Conservation (phyloP, 2,797 vertebrate genomes). For the Cichlasoma orientale region DNA sequence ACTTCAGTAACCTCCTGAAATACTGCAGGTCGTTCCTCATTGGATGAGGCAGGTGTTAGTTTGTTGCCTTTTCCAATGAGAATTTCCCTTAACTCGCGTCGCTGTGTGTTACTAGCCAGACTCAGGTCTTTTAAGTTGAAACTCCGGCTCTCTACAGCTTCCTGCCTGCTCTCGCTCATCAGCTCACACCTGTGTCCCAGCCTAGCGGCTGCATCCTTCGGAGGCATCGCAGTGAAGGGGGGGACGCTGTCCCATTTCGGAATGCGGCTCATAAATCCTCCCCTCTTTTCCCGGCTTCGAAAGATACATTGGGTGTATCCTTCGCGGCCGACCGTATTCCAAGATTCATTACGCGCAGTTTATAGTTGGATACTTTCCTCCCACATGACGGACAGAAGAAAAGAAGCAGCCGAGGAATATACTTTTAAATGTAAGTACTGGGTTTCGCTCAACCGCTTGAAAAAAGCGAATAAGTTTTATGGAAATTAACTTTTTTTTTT, state of each 20-base stretch:
- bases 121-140: background rate
- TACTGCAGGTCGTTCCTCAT: background rate
- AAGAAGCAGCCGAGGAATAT: background rate
- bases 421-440: background rate
- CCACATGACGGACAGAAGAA: background rate
- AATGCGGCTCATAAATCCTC: background rate
- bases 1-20: background rate
- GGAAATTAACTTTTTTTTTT: no score
- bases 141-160: background rate
- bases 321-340: background rate
- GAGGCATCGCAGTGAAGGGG: background rate
- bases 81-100: background rate
- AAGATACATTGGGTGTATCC: background rate
- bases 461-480: no score
- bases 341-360: background rate
- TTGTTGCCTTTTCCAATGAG: background rate
- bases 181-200: background rate
- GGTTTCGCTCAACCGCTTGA: no score
- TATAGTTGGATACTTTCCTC: no score
- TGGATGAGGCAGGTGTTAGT: background rate
- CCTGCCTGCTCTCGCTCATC: background rate
- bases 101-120: background rate
- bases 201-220: background rate
- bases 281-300: background rate
- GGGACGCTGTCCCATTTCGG: background rate